A percentile compares a stretch with the other conserved stretches of the same genome.
phyloP scores from a whole-genome alignment of 2,113 vertebrate genomes.

The Nestor notabilis region DNA sequence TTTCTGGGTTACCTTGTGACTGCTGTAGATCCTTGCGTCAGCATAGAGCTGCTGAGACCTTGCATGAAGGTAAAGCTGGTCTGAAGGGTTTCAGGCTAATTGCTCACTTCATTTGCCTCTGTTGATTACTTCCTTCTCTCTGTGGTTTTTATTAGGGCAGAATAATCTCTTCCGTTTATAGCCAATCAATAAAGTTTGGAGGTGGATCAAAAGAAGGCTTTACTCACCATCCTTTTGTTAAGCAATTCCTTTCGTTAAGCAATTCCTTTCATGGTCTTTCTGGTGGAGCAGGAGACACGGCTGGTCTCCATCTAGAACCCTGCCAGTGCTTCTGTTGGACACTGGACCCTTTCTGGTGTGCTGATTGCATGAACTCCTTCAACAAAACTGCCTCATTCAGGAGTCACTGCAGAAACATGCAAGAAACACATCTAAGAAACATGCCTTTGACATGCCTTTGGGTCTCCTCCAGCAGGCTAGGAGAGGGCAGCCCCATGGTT shows the following conservation, averaged over 20 bases:
- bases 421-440: background rate
- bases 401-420: background rate
- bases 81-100: background rate
- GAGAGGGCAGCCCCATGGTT: background rate
- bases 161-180: background rate
- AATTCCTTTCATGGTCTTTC: background rate
- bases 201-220: background rate
- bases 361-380: background rate
- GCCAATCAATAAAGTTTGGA: conserved; percentile 6
- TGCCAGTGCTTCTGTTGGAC: background rate
- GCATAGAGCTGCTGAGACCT: background rate
- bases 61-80: background rate
- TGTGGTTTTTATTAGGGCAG: background rate
- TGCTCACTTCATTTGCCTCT: background rate
- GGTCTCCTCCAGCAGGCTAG: background rate
- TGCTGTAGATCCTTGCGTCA: background rate
- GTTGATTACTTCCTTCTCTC: background rate
- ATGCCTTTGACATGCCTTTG: background rate
- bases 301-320: background rate
- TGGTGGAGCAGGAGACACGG: background rate
- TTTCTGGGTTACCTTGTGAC: conserved; percentile 31
- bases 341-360: rapidly evolving
- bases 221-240: background rate
- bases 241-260: background rate
- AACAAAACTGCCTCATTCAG: background rate